Conservation (phyloP, 2,113 vertebrate species). For the Hippocampus comes region DNA sequence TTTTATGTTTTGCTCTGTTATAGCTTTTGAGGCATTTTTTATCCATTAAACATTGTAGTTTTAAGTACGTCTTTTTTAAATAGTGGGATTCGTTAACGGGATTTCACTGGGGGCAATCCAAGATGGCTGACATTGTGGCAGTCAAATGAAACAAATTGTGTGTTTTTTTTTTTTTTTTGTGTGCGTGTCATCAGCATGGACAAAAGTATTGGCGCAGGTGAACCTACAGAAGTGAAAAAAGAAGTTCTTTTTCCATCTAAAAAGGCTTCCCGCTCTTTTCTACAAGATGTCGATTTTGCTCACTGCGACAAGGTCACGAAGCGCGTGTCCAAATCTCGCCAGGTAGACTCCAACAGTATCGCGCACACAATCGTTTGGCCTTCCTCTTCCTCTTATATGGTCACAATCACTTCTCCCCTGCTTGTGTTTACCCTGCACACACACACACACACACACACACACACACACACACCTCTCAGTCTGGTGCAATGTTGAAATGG, state of each 20-base stretch:
- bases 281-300: background rate
- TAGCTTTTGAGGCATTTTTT: background rate
- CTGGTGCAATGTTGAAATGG: conserved; percentile 36
- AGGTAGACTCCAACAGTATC: background rate
- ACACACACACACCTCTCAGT: conserved; percentile 3
- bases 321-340: background rate
- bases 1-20: background rate
- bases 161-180: no score
- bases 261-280: background rate
- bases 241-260: background rate
- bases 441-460: conserved; percentile 4
- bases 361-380: background rate
- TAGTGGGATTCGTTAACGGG: background rate
- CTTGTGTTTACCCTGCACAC: background rate
- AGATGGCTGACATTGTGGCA: background rate
- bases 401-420: background rate
- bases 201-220: no score
- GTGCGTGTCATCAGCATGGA: no score
- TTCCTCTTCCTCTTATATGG: background rate
- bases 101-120: background rate
- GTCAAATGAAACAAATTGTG: background rate
- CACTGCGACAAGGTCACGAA: background rate
- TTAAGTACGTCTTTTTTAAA: background rate
- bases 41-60: background rate
- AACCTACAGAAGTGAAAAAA: no score